A percentile compares a stretch with the other conserved stretches of the same genome.
phyloP scores from a whole-genome alignment of 2,797 vertebrate species.

The Gallinago nigripennis region DNA sequence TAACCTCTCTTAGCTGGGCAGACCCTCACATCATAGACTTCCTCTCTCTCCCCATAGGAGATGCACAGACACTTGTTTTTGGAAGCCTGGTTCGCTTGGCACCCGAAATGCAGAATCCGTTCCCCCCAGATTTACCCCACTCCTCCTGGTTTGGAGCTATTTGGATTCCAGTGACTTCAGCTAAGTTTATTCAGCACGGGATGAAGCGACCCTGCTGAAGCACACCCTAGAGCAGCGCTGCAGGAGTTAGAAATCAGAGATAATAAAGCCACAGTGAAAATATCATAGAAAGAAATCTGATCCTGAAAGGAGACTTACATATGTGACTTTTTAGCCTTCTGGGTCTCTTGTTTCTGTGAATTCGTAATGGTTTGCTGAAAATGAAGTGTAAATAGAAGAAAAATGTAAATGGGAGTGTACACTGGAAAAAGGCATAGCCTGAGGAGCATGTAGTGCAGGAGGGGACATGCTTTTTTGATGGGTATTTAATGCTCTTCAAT shows the following conservation, averaged over 20 bases:
- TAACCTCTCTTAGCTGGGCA: neutral
- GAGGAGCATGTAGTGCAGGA: neutral
- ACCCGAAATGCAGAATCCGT: neutral
- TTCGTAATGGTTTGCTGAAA: neutral
- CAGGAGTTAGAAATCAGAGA: neutral
- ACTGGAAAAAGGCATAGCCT: neutral
- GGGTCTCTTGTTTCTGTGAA: neutral
- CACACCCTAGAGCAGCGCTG: neutral
- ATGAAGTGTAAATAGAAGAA: neutral
- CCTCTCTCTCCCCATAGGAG: neutral
- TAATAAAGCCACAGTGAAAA: neutral
- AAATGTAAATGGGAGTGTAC: neutral
- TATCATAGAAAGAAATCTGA: neutral
- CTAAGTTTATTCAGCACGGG: neutral
- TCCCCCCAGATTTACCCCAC: neutral
- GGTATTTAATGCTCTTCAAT: neutral
- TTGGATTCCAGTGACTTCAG: neutral
- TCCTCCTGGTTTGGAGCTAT: neutral
- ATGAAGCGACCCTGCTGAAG: neutral
- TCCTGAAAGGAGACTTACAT: neutral
- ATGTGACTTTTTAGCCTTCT: neutral
- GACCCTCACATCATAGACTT: accelerated
- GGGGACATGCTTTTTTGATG: neutral
- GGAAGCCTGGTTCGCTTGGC: neutral
- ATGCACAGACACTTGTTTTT: neutral